Percentiles rank a stretch among this genome's conserved stretches.
phyloP scores from a whole-genome alignment of 2,888 invertebrate species.

The Sepioteuthis lessoniana region DNA sequence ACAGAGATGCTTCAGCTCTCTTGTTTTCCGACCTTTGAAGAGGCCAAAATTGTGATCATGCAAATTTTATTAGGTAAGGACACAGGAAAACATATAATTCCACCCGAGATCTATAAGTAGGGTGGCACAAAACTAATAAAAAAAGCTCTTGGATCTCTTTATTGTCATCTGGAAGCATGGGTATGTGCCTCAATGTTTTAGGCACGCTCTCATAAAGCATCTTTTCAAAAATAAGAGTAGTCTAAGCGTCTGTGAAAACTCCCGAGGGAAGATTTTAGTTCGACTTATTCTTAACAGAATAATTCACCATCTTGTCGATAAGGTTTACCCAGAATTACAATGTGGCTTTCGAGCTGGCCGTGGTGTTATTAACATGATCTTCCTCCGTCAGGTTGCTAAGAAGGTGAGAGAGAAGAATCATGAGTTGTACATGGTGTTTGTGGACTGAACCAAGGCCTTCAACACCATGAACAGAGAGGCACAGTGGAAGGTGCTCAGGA shows the following conservation, averaged over 20 bases:
- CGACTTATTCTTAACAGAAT: background rate
- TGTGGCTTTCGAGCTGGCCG: background rate
- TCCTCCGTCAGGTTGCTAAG: background rate
- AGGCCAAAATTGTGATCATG: background rate
- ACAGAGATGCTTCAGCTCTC: background rate
- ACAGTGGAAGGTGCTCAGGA: too few relatives aligned
- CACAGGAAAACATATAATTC: background rate
- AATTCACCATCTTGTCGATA: background rate
- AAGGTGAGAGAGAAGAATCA: background rate
- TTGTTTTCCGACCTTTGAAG: background rate
- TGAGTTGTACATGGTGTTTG: background rate
- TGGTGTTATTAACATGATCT: background rate
- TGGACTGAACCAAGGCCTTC: background rate
- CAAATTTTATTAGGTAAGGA: background rate
- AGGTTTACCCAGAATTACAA: background rate
- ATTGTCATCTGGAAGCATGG: background rate
- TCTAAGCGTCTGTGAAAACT: background rate
- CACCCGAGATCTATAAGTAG: conserved; percentile 24
- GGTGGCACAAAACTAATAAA: background rate
- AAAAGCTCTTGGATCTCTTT: background rate
- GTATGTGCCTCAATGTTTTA: too few relatives aligned
- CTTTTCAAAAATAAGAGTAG: background rate
- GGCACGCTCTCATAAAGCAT: background rate
- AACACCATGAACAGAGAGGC: too few relatives aligned
- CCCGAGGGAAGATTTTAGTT: background rate